Conservation (phyloP, 64 coral and sea anemone species). For the Cladopsammia gracilis region DNA sequence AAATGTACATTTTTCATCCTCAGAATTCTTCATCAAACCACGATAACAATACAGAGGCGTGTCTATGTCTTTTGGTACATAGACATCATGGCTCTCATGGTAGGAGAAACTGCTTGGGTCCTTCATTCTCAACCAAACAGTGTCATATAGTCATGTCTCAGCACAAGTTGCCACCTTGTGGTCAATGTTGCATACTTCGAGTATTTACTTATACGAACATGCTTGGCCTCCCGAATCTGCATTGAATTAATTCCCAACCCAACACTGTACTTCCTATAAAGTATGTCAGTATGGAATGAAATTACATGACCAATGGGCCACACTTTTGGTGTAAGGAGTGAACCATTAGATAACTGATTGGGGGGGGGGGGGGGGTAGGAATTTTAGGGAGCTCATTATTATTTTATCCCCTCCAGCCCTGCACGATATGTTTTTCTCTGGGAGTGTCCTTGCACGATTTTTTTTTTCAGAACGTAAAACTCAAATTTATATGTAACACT, state of each 20-base stretch:
- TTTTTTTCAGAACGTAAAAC: too few relatives aligned
- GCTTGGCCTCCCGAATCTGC: slow-evolving; percentile 60
- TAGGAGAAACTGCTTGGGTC: slow-evolving; percentile 24
- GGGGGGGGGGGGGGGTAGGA: too few relatives aligned
- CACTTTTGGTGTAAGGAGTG: slow-evolving; percentile 67
- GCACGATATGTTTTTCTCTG: too few relatives aligned
- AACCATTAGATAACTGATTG: too few relatives aligned
- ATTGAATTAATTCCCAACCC: slow-evolving; percentile 65
- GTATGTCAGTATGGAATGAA: slow-evolving; percentile 37
- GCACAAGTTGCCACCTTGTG: slow-evolving; percentile 58
- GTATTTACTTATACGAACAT: slow-evolving; percentile 53
- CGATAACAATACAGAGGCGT: slow-evolving; percentile 4
- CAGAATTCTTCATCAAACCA: not conserved
- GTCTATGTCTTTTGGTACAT: slow-evolving; percentile 40
- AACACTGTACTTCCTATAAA: slow-evolving; percentile 48
- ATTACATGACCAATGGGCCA: slow-evolving; percentile 81
- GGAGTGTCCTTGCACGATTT: too few relatives aligned
- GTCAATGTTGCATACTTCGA: slow-evolving; percentile 61
- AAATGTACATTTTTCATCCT: not conserved
- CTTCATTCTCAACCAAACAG: slow-evolving; percentile 37
- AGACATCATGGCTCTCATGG: slow-evolving; percentile 47
- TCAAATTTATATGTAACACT: too few relatives aligned
- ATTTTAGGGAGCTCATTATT: too few relatives aligned
- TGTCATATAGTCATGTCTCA: slow-evolving; percentile 65
- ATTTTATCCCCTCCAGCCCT: too few relatives aligned